phyloP scores from a whole-genome alignment of 1,140 invertebrate species.

The Meloidogyne chitwoodi region DNA sequence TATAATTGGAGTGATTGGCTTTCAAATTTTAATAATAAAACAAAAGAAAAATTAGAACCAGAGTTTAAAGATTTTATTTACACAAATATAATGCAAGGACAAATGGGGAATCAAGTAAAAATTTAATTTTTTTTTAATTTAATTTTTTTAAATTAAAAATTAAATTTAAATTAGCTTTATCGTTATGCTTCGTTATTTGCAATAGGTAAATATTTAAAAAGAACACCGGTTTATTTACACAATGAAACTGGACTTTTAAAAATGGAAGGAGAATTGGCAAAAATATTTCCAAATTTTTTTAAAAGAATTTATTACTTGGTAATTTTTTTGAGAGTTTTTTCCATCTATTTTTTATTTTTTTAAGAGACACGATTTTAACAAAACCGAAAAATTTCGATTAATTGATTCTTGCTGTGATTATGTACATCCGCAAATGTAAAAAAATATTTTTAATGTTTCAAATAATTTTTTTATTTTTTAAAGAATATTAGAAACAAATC shows the following conservation, averaged over 20 bases:
- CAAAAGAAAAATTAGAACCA: not conserved
- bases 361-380: not conserved
- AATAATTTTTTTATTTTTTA: not conserved
- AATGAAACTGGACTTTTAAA: not conserved
- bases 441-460: not conserved
- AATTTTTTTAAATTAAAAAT: not conserved
- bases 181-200: not conserved
- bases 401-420: not conserved
- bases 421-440: not conserved
- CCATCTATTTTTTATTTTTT: no score
- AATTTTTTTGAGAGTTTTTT: not conserved
- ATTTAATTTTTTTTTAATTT: not conserved
- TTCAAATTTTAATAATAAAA: not conserved
- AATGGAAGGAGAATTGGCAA: not conserved
- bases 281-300: not conserved
- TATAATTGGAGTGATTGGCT: not conserved
- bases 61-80: not conserved
- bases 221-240: not conserved
- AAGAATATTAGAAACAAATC: not conserved
- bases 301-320: not conserved
- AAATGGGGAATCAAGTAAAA: not conserved
- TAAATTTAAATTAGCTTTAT: not conserved
- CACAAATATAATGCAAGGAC: not conserved
- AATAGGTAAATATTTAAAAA: not conserved
- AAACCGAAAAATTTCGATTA: not conserved